phyloP scores from a whole-genome alignment of 1,140 invertebrate species.

The Apolygus lucorum region DNA sequence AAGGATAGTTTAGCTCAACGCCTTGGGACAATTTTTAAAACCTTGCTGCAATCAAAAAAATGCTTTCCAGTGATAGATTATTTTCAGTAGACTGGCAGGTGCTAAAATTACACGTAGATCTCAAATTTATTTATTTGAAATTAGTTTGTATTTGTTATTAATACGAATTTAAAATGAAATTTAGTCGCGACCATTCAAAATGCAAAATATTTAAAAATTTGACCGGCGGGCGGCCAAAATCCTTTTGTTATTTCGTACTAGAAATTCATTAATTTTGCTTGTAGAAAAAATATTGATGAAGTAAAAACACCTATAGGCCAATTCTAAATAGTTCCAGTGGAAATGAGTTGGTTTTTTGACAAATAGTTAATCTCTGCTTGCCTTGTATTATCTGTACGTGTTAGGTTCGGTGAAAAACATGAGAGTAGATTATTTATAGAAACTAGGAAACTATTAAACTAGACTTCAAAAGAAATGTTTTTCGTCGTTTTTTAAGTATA shows the following conservation, averaged over 20 bases:
- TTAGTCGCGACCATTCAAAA: background rate
- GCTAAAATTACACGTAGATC: too few relatives aligned
- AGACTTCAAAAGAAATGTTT: too few relatives aligned
- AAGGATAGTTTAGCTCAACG: too few relatives aligned
- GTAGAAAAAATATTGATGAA: background rate
- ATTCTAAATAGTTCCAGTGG: background rate
- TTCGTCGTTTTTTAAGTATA: background rate
- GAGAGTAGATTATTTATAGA: too few relatives aligned
- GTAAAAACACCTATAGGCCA: background rate
- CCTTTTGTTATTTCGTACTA: background rate
- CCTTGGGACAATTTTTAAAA: too few relatives aligned
- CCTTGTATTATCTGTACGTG: background rate
- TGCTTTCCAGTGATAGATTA: too few relatives aligned
- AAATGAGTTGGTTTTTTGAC: background rate
- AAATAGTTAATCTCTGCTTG: conserved; percentile 8
- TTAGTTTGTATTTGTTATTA: background rate
- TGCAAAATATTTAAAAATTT: too few relatives aligned
- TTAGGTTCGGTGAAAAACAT: background rate
- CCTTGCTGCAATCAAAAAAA: too few relatives aligned
- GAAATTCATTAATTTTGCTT: background rate
- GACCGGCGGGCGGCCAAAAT: background rate
- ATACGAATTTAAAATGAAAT: background rate
- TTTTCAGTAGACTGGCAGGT: too few relatives aligned
- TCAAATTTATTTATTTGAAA: background rate
- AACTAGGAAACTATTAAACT: too few relatives aligned